These are phyloP conservation scores for Galbula dea DNA, from an alignment of 2,113 vertebrate species.

Conservation along the genomic window DNA sequence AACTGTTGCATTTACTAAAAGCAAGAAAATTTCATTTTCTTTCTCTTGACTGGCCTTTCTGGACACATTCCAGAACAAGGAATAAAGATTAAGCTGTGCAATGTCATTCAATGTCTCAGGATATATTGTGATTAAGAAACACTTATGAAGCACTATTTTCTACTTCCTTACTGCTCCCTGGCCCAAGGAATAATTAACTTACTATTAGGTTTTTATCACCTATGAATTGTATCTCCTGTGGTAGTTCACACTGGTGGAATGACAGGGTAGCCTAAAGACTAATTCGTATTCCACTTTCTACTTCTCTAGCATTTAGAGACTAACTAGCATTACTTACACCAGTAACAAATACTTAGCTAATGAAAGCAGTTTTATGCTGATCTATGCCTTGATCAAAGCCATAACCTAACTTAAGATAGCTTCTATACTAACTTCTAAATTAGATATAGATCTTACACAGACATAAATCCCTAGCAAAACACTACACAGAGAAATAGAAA, in stretches of 20 bases:
- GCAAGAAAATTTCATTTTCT: neutral
- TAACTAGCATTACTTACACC: neutral
- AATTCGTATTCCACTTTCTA: neutral
- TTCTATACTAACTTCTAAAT: neutral
- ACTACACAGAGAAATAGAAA: neutral
- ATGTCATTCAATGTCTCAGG: neutral
- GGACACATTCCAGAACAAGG: neutral
- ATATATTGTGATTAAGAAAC: neutral
- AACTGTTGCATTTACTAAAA: constrained; percentile 22
- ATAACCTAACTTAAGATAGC: neutral
- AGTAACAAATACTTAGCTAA: neutral
- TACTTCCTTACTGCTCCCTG: neutral
- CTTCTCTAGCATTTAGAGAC: neutral
- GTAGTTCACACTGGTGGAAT: neutral
- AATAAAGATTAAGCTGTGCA: neutral
- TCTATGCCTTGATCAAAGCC: neutral
- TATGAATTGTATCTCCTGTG: neutral
- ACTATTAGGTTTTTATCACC: neutral
- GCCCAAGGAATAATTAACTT: neutral
- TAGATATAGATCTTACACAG: neutral
- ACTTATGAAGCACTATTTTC: neutral
- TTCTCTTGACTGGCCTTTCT: neutral
- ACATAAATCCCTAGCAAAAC: neutral
- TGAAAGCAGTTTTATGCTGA: neutral
- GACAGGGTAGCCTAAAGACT: neutral